Percentiles rank a stretch among this genome's conserved stretches.
phyloP scores from a whole-genome alignment of 2,888 invertebrate species.

The Panzeria rudis region DNA sequence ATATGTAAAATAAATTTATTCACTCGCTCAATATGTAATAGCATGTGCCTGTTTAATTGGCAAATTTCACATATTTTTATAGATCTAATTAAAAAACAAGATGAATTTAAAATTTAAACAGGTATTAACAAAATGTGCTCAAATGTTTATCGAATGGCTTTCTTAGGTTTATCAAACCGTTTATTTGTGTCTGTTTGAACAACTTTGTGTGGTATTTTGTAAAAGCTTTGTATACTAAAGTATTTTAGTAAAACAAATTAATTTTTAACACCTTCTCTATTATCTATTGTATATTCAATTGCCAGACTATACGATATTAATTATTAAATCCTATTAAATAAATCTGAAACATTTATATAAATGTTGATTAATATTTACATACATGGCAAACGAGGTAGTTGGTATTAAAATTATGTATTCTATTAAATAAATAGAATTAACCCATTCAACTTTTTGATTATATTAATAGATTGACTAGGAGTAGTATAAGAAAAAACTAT shows the following conservation, averaged over 20 bases:
- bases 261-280: slow-evolving; percentile 15
- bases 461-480: too few relatives aligned
- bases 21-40: too few relatives aligned
- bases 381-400: background rate
- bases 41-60: too few relatives aligned
- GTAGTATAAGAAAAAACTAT: too few relatives aligned
- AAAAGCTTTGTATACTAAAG: background rate
- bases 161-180: background rate
- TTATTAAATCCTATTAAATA: slow-evolving; percentile 7
- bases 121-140: slow-evolving; percentile 1
- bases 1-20: background rate
- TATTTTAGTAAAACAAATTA: slow-evolving; percentile 29
- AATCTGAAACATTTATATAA: background rate
- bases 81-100: background rate
- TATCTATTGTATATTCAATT: background rate
- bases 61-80: background rate
- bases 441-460: background rate
- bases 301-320: background rate
- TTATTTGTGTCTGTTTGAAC: background rate
- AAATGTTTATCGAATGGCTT: background rate
- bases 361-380: slow-evolving; percentile 1
- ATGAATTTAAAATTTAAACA: background rate
- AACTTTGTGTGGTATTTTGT: background rate
- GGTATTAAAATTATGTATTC: background rate
- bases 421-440: background rate